Evolutionary conservation across 2,888 invertebrate genomes (phyloP), one percentile per base, ranked within the genome.

Genomic region (Pardosa pseudoannulata): DNA sequence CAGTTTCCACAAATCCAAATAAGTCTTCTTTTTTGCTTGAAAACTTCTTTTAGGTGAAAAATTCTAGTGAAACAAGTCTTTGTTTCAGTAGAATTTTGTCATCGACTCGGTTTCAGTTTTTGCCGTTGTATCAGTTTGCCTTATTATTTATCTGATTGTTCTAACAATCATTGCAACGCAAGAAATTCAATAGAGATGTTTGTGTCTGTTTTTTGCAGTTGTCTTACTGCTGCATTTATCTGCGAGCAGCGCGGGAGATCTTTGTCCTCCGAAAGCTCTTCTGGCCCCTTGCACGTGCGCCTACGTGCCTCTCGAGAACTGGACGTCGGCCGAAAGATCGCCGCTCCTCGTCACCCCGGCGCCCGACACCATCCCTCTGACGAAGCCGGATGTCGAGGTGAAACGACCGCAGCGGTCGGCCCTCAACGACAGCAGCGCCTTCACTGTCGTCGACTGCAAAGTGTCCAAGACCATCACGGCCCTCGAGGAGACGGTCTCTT

Each of bases 261-360:
- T 65, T 6, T 83, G 83, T 32, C 78, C 83, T 2, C 50, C 76
- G 16, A 72, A 72, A 23, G 13, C 13, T 0, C 29, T 36, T 23
- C 50, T 83, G 6, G 31, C 19, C 11, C 29, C 50, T 6, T 83
- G 83, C 56, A 78, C 72, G 1, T 83, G 83, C 56, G 27, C 32
- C 1, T 65, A 78, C n/a, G n/a, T 28, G 19, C 28, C 32, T 0
- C 19, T 32, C 16, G 41, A 27, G 28, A 19, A 27, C 28, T 50
- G 64, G 0, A n/a, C 11, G 3, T 1, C n/a, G n/a, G 16, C 32
- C 13, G n/a, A n/a, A n/a, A 7, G 6, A 16, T 28, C 2, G 11
- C 64, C 28, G 3, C 27, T 19, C 1, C 31, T 32, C 16, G n/a
- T 13, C 11, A 11, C 64, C 36, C 7, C 0, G 19, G 13, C 19